Percentiles rank a stretch among this genome's conserved stretches.
Conservation (phyloP, 2,888 invertebrate species). For the Apamea anceps region DNA sequence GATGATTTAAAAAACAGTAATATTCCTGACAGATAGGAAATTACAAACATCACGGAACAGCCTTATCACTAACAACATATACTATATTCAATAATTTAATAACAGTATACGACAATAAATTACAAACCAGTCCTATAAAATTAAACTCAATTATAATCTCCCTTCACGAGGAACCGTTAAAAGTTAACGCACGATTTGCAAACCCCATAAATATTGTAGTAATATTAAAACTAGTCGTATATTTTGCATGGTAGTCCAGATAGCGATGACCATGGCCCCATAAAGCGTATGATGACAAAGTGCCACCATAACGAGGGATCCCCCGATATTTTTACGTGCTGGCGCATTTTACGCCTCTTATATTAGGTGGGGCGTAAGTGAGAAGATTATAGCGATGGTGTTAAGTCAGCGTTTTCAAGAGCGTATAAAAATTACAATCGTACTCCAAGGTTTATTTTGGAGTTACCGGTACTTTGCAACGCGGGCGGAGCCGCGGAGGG, state of each 20-base stretch:
- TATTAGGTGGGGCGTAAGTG: constrained; percentile 51
- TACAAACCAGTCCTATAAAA: constrained; percentile 35
- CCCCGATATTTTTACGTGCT: constrained; percentile 81
- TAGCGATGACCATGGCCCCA: constrained; percentile 77
- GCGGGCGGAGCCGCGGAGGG: no score
- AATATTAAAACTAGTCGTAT: constrained; percentile 63
- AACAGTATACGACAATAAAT: constrained; percentile 15
- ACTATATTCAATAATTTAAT: background rate
- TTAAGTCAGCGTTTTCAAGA: background rate
- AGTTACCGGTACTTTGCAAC: no score
- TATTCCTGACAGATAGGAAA: background rate
- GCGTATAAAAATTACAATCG: no score
- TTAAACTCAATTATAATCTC: constrained; percentile 45
- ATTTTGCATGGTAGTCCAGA: constrained; percentile 68
- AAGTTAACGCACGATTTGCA: constrained; percentile 65
- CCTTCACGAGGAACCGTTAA: constrained; percentile 52
- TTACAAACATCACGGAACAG: background rate
- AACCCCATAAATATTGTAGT: constrained; percentile 57
- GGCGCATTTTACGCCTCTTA: constrained; percentile 77
- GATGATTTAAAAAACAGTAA: background rate
- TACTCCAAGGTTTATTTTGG: no score
- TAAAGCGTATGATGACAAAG: constrained; percentile 84
- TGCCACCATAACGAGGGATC: constrained; percentile 77
- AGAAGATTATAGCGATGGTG: constrained; percentile 14
- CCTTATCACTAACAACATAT: background rate